These are phyloP conservation scores for Metacarcinus magister DNA, from an alignment of 2,888 invertebrate genomes.

Conservation along the genomic window DNA sequence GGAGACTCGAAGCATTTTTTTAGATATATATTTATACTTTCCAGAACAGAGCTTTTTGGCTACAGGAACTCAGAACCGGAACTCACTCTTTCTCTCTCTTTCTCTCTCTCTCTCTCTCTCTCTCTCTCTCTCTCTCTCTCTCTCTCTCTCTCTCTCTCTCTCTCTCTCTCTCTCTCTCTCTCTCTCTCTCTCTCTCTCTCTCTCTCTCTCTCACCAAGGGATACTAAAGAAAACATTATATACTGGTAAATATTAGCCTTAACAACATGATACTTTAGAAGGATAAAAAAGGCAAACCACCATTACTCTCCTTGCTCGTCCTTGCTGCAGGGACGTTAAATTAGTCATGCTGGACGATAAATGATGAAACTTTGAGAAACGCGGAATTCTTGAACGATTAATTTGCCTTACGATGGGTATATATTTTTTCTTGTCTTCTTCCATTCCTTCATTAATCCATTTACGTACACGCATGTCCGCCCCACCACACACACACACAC, in stretches of 20 bases:
- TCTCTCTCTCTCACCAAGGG: no score
- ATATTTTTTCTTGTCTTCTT: neutral
- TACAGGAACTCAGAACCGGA: neutral
- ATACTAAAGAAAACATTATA: neutral
- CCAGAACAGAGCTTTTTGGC: neutral
- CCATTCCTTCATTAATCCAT: neutral
- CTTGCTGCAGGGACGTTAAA: constrained; percentile 16
- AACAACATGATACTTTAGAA: neutral
- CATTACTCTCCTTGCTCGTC: neutral
- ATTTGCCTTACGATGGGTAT: neutral
- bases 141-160: neutral
- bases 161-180: no score
- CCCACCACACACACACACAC: neutral
- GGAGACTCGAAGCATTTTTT: neutral
- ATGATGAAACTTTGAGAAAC: neutral
- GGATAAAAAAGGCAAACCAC: neutral
- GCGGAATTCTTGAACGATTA: neutral
- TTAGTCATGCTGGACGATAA: constrained; percentile 33
- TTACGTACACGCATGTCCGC: no score
- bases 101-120: constrained; percentile 34
- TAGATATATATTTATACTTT: neutral
- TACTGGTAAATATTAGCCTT: neutral
- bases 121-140: constrained; percentile 47
- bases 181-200: no score
- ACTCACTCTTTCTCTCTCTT: neutral